Conservation (phyloP, 2,113 vertebrate genomes). For the Suncus etruscus region DNA sequence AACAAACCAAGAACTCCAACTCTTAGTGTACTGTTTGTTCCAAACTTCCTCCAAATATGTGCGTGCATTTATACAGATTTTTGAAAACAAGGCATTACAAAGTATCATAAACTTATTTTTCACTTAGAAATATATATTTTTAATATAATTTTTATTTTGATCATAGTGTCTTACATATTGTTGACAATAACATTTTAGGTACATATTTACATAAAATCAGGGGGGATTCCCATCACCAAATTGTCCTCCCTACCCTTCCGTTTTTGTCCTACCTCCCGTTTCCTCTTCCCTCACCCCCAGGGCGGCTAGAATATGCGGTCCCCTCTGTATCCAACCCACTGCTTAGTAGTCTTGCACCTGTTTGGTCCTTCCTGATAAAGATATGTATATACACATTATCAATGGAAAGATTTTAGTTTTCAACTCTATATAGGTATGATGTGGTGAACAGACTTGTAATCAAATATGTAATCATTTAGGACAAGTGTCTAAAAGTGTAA, state of each 20-base stretch:
- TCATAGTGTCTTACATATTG: too few relatives aligned
- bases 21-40: constrained; percentile 19
- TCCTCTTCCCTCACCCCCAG: too few relatives aligned
- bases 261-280: too few relatives aligned
- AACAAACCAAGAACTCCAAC: constrained; percentile 7
- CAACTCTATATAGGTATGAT: constrained; percentile 10
- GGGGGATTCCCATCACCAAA: too few relatives aligned
- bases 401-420: constrained; percentile 16
- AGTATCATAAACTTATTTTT: background rate
- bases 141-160: too few relatives aligned
- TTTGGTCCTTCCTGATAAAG: constrained; percentile 35
- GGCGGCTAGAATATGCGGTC: too few relatives aligned
- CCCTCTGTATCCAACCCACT: too few relatives aligned
- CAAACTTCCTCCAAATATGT: constrained; percentile 22
- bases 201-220: too few relatives aligned
- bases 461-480: constrained; percentile 28
- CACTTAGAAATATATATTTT: background rate
- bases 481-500: constrained; percentile 55
- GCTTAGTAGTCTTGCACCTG: too few relatives aligned
- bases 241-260: too few relatives aligned
- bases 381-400: background rate
- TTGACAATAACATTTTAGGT: too few relatives aligned
- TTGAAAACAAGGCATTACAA: constrained; percentile 47
- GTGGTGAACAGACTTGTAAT: background rate
- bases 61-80: background rate